Conservation (phyloP, 2,113 vertebrate genomes). For the Eulemur macaco region DNA sequence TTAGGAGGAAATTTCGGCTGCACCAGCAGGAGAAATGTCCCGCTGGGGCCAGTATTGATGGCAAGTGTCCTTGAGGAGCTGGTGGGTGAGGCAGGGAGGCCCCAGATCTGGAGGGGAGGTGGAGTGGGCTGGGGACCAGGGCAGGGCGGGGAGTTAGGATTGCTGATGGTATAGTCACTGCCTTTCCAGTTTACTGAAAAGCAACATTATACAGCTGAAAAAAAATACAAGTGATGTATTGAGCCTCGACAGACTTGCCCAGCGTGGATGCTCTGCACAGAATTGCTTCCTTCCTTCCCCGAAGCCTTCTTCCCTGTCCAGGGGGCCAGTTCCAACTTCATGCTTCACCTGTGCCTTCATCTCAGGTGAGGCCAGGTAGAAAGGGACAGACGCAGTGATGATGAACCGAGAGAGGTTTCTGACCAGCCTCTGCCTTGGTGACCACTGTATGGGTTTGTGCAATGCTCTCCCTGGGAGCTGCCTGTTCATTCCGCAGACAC, state of each 20-base stretch:
- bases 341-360: not conserved
- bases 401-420: not conserved
- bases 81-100: not conserved
- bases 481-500: not conserved
- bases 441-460: not conserved
- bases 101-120: not conserved
- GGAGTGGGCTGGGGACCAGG: too few relatives aligned
- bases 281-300: not conserved
- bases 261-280: fast-evolving
- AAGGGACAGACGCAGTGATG: not conserved
- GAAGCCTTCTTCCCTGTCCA: not conserved
- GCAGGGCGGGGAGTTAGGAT: not conserved
- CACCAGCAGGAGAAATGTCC: not conserved
- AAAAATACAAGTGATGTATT: not conserved
- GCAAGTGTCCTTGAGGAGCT: slow-evolving; percentile 33
- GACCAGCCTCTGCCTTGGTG: not conserved
- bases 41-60: not conserved
- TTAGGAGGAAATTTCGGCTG: slow-evolving; percentile 1
- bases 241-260: not conserved
- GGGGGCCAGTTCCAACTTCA: too few relatives aligned
- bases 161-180: fast-evolving
- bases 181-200: not conserved
- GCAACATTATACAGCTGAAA: not conserved
- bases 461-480: not conserved
- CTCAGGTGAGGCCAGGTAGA: not conserved